phyloP scores from a whole-genome alignment of 2,113 vertebrate genomes.

The Axis porcinus region DNA sequence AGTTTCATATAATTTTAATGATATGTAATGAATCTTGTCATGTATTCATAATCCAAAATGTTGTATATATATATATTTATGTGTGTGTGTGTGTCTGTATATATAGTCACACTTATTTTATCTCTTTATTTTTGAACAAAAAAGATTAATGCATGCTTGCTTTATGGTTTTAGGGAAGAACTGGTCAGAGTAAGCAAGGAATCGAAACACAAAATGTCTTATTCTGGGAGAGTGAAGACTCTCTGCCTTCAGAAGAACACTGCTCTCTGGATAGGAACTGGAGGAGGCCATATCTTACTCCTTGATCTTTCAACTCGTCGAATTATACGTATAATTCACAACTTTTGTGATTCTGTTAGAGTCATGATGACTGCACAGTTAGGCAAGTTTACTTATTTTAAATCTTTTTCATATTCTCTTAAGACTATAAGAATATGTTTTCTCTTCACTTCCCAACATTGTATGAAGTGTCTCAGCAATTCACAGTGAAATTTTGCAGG shows the following conservation, averaged over 20 bases:
- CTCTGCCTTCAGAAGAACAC: constrained; percentile 90
- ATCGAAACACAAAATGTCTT: constrained; percentile 74
- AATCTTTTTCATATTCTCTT: neutral
- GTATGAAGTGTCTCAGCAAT: neutral
- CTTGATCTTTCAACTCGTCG: constrained; percentile 89
- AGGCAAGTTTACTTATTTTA: constrained; percentile 77
- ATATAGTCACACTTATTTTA: neutral
- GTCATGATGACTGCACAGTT: constrained; percentile 84
- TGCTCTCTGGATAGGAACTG: constrained; percentile 93
- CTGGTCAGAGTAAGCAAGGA: constrained; percentile 71
- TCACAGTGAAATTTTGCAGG: neutral
- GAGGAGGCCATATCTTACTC: constrained; percentile 90
- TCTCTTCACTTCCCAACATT: neutral
- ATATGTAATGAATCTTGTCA: neutral
- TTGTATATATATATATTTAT: neutral
- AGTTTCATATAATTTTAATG: neutral
- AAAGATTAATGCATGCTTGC: neutral
- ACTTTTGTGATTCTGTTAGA: constrained; percentile 86
- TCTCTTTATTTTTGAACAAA: neutral
- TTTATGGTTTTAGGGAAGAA: constrained; percentile 76
- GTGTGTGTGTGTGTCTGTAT: neutral
- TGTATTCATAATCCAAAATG: neutral
- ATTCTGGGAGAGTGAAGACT: constrained; percentile 89
- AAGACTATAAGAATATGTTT: neutral
- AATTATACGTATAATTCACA: constrained; percentile 83